A percentile compares a stretch with the other conserved stretches of the same genome.
Conservation (phyloP, 2,113 vertebrate genomes). For the Taxidea taxus region DNA sequence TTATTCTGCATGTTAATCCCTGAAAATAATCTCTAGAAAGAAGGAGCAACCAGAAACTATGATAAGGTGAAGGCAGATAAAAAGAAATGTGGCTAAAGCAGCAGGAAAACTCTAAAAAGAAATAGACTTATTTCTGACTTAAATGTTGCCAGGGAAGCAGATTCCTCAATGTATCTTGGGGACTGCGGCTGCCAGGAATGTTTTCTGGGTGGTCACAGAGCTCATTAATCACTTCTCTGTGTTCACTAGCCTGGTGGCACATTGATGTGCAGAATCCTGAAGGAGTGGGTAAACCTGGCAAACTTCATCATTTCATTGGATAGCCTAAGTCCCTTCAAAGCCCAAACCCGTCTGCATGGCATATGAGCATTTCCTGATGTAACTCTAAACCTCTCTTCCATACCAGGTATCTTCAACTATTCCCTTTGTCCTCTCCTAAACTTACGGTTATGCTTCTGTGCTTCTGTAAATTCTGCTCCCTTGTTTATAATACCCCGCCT, state of each 20-base stretch:
- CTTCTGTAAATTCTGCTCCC: background rate
- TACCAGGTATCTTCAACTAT: background rate
- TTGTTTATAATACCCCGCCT: background rate
- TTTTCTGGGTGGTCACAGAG: slow-evolving; percentile 74
- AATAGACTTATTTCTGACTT: slow-evolving; percentile 32
- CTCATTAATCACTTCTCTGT: slow-evolving; percentile 43
- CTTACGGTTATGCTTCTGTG: background rate
- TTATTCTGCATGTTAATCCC: background rate
- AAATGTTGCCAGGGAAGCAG: slow-evolving; percentile 62
- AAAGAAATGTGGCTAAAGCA: slow-evolving; percentile 51
- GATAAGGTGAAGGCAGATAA: slow-evolving; percentile 30
- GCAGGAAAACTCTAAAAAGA: slow-evolving; percentile 25
- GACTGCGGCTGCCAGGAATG: slow-evolving; percentile 61
- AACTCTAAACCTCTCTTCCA: background rate
- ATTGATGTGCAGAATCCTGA: slow-evolving; percentile 31
- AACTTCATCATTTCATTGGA: background rate
- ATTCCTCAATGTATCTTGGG: slow-evolving; percentile 67
- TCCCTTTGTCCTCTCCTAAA: background rate
- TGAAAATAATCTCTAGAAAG: slow-evolving; percentile 52
- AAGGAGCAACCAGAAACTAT: slow-evolving; percentile 13
- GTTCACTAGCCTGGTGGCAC: slow-evolving; percentile 27
- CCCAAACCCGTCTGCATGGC: background rate
- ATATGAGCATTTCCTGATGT: slow-evolving; percentile 9
- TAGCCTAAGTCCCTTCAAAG: slow-evolving; percentile 38
- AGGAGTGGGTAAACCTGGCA: slow-evolving; percentile 44